These are phyloP conservation scores for Protula sp. DNA, from an alignment of 2,888 invertebrate genomes.

Conservation along the genomic window DNA sequence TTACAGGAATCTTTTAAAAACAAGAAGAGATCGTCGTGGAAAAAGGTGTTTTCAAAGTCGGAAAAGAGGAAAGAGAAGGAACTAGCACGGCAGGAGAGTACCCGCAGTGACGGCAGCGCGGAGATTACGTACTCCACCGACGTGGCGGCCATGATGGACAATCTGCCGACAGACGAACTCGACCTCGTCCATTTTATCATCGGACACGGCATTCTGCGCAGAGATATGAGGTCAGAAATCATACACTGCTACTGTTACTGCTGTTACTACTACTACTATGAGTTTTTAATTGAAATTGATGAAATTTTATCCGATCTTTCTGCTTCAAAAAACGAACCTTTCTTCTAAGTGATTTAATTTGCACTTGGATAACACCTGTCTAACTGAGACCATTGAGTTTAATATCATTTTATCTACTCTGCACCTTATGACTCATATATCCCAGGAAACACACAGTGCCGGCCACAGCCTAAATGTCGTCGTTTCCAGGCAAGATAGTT, in stretches of 20 bases:
- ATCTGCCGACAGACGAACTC: slow-evolving; percentile 17
- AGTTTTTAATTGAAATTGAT: neutral
- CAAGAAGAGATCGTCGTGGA: slow-evolving; percentile 10
- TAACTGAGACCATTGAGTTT: too few relatives aligned
- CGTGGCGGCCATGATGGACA: slow-evolving; percentile 7
- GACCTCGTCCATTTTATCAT: slow-evolving; percentile 27
- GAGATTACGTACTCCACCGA: slow-evolving; percentile 6
- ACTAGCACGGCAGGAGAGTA: slow-evolving; percentile 1
- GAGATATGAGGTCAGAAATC: slow-evolving; percentile 19
- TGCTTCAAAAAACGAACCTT: too few relatives aligned
- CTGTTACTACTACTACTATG: neutral
- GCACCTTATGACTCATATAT: too few relatives aligned
- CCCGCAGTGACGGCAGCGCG: neutral
- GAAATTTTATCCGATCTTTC: too few relatives aligned
- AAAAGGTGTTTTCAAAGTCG: slow-evolving; percentile 5
- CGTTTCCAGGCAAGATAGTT: too few relatives aligned
- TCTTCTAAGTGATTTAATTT: too few relatives aligned
- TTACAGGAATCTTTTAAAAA: neutral
- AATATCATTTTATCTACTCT: too few relatives aligned
- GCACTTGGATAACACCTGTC: too few relatives aligned
- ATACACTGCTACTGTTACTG: neutral
- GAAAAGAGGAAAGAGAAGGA: slow-evolving; percentile 1
- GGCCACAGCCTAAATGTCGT: too few relatives aligned
- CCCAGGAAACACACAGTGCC: too few relatives aligned
- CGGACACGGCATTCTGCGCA: slow-evolving; percentile 26